Evolutionary conservation across 2,888 invertebrate genomes (phyloP).

Genomic region (Idaea dimidiata): DNA sequence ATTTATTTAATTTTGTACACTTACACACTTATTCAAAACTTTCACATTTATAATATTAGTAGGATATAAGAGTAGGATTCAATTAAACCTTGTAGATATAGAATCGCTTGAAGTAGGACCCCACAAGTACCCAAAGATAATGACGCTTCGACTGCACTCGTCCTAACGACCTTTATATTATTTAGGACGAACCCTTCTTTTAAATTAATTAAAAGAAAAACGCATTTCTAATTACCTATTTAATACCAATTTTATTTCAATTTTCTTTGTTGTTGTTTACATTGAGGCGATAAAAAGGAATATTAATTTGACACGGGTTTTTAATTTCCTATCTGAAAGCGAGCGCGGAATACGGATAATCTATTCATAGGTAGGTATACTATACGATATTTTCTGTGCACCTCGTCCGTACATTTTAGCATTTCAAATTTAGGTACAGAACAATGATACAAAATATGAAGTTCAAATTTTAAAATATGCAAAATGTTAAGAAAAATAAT

Average conservation of each 20-base stretch:
- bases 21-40: too few relatives aligned
- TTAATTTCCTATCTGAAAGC: neutral
- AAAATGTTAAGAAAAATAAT: too few relatives aligned
- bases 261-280: slow-evolving; percentile 4
- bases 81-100: neutral
- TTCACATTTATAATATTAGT: too few relatives aligned
- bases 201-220: slow-evolving; percentile 69
- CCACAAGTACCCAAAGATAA: slow-evolving; percentile 56
- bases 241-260: slow-evolving; percentile 17
- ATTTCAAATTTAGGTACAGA: too few relatives aligned
- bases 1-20: too few relatives aligned
- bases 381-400: too few relatives aligned
- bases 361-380: too few relatives aligned
- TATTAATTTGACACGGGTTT: neutral
- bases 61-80: neutral
- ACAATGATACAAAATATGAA: too few relatives aligned
- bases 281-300: neutral
- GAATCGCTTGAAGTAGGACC: slow-evolving; percentile 33
- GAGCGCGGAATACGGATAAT: neutral
- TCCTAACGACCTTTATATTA: slow-evolving; percentile 75
- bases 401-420: too few relatives aligned
- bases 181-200: slow-evolving; percentile 69
- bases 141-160: slow-evolving; percentile 68
- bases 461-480: too few relatives aligned
- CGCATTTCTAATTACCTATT: slow-evolving; percentile 54